Conservation (phyloP, 2,113 vertebrate genomes). For the Coregonus clupeaformis region DNA sequence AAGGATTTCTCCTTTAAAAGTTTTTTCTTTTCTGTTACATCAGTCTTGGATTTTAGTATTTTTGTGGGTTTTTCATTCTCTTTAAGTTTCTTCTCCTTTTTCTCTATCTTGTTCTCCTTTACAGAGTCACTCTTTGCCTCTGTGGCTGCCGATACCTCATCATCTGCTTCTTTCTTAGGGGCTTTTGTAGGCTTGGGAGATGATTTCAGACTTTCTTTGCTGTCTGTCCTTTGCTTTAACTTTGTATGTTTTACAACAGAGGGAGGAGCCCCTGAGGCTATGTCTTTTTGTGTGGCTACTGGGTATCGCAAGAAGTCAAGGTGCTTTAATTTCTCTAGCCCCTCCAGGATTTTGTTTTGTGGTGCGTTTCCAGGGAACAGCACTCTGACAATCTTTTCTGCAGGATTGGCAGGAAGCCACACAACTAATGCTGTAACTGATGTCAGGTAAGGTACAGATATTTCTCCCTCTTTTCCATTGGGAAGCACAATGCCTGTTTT, state of each 20-base stretch:
- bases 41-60: conserved; percentile 79
- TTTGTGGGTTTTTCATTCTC: conserved; percentile 65
- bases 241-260: conserved; percentile 88
- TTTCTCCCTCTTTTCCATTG: conserved; percentile 94
- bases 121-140: conserved; percentile 82
- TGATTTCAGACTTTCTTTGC: conserved; percentile 95
- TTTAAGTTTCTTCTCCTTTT: conserved; percentile 75
- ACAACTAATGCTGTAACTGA: conserved; percentile 95
- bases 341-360: conserved; percentile 97
- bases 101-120: conserved; percentile 83
- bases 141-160: conserved; percentile 70
- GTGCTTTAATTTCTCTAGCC: conserved; percentile 94
- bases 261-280: conserved; percentile 81
- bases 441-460: conserved; percentile 96
- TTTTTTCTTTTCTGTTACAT: conserved; percentile 92
- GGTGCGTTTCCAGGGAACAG: conserved; percentile 97
- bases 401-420: conserved; percentile 92
- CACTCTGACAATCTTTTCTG: conserved; percentile 94
- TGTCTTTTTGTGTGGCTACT: conserved; percentile 91
- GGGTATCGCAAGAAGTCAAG: conserved; percentile 94
- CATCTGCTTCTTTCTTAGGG: conserved; percentile 83
- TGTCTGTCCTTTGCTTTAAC: conserved; percentile 93
- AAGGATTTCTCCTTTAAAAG: conserved; percentile 86
- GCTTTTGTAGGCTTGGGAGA: conserved; percentile 83
- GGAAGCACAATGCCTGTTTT: conserved; percentile 94